A percentile compares a stretch with the other conserved stretches of the same genome.
Conservation (phyloP, 2,113 vertebrate species). For the Sterrhoptilus dennistouni region DNA sequence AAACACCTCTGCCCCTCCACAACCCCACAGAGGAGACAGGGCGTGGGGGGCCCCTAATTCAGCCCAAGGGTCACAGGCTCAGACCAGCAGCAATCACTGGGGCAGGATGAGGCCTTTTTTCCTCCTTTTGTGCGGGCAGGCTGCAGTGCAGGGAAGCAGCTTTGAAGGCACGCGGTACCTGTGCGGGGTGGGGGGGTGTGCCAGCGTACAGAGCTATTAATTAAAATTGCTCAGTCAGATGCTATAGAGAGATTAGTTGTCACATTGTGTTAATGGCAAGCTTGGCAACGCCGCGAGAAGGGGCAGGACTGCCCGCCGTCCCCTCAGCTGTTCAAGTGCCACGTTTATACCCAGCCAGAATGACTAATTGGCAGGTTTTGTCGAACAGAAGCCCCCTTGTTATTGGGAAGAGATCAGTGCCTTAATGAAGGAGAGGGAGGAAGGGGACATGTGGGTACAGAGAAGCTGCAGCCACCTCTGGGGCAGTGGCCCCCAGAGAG, state of each 20-base stretch:
- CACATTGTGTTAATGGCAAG: constrained; percentile 84
- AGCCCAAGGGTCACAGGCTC: background rate
- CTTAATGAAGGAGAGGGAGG: constrained; percentile 26
- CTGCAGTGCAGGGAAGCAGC: background rate
- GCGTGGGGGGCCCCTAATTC: background rate
- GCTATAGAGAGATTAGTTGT: constrained; percentile 82
- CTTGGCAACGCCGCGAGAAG: constrained; percentile 72
- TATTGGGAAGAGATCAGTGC: constrained; percentile 6
- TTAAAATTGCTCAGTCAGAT: constrained; percentile 82
- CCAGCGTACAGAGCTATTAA: constrained; percentile 67
- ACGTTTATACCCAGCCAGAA: constrained; percentile 67
- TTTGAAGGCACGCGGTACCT: constrained; percentile 58
- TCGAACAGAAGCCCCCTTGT: constrained; percentile 56
- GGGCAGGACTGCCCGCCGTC: constrained; percentile 76
- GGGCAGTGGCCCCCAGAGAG: rapidly evolving
- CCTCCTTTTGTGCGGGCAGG: background rate
- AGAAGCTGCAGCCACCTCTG: background rate
- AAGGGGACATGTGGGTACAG: background rate
- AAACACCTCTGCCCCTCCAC: background rate
- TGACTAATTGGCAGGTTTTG: constrained; percentile 66
- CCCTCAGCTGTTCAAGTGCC: constrained; percentile 78
- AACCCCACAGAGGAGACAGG: background rate
- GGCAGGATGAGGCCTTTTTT: background rate
- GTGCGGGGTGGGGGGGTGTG: background rate
- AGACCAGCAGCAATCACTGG: background rate